Percentiles rank a stretch among this genome's conserved stretches.
Conservation (phyloP, 2,888 invertebrate species). For the Lissocephala sabroskyi region DNA sequence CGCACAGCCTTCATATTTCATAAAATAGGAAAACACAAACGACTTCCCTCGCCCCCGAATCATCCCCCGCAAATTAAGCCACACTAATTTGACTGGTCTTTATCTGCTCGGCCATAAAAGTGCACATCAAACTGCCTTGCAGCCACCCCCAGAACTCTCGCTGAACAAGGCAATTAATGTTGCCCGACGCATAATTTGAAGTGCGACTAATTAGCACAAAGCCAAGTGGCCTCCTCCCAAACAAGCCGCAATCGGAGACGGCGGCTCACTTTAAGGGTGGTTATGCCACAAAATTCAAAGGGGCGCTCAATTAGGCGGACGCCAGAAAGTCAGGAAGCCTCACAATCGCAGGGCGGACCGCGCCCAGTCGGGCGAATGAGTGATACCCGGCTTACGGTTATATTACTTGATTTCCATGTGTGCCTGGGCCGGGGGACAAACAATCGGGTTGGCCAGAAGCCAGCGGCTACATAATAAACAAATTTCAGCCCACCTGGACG, state of each 20-base stretch:
- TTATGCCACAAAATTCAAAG: slow-evolving; percentile 12
- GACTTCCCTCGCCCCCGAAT: too few relatives aligned
- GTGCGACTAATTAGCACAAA: slow-evolving; percentile 55
- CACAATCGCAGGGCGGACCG: slow-evolving; percentile 3
- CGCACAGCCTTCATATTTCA: too few relatives aligned
- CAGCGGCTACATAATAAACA: not conserved
- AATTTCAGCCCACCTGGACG: not conserved
- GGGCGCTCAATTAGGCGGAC: slow-evolving; percentile 19
- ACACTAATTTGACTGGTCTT: slow-evolving; percentile 41
- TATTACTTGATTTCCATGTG: too few relatives aligned
- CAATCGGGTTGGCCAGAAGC: too few relatives aligned
- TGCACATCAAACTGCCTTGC: not conserved
- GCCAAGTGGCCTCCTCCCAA: slow-evolving; percentile 27
- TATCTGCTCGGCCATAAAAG: slow-evolving; percentile 36
- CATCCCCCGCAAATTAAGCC: slow-evolving; percentile 35
- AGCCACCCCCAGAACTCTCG: slow-evolving; percentile 25
- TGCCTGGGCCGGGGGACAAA: not conserved
- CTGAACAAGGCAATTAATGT: slow-evolving; percentile 51
- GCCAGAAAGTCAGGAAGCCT: not conserved
- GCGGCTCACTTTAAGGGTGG: slow-evolving; percentile 12
- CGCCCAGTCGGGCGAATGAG: too few relatives aligned
- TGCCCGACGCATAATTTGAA: slow-evolving; percentile 15
- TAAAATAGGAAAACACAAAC: too few relatives aligned
- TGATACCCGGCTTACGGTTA: not conserved
- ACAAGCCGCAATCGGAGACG: slow-evolving; percentile 6